phyloP scores from a whole-genome alignment of 23 tunicate species.

The Oikopleura vanhoeffeni region DNA sequence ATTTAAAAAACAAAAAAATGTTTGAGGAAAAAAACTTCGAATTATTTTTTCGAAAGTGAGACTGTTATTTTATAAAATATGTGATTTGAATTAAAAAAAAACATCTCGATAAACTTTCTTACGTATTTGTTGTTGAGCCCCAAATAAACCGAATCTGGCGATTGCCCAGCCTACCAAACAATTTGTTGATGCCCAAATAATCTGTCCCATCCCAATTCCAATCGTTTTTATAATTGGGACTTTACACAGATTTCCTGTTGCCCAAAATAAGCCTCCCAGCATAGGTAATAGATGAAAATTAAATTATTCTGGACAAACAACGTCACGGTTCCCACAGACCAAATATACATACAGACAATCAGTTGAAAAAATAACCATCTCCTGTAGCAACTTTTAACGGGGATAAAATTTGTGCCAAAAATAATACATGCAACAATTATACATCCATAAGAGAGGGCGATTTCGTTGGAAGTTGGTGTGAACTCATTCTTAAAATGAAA shows the following conservation, averaged over 20 bases:
- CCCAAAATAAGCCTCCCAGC: slow-evolving; percentile 67
- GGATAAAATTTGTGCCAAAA: slow-evolving; percentile 87
- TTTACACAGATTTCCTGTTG: slow-evolving; percentile 73
- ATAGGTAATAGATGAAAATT: slow-evolving; percentile 19
- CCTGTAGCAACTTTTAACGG: slow-evolving; percentile 89
- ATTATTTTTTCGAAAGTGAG: no score
- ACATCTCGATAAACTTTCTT: no score
- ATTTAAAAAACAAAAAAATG: no score
- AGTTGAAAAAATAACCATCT: slow-evolving; percentile 85
- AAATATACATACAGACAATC: slow-evolving; percentile 55
- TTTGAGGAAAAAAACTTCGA: no score
- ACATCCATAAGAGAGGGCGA: not conserved
- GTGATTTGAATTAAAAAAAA: no score
- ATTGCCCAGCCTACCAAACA: slow-evolving; percentile 78
- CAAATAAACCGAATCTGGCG: slow-evolving; percentile 35
- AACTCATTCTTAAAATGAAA: not conserved
- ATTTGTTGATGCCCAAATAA: slow-evolving; percentile 83
- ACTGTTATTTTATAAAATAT: no score
- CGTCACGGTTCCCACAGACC: slow-evolving; percentile 48
- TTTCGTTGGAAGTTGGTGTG: no score
- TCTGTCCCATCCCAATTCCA: slow-evolving; percentile 64
- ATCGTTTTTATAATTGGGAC: slow-evolving; percentile 83
- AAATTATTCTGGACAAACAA: slow-evolving; percentile 32
- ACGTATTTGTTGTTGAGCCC: not conserved
- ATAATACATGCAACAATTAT: not conserved